Evolutionary conservation across 2,113 vertebrate species (phyloP), one percentile per base, ranked within the genome.

Genomic region (Cettia cetti): DNA sequence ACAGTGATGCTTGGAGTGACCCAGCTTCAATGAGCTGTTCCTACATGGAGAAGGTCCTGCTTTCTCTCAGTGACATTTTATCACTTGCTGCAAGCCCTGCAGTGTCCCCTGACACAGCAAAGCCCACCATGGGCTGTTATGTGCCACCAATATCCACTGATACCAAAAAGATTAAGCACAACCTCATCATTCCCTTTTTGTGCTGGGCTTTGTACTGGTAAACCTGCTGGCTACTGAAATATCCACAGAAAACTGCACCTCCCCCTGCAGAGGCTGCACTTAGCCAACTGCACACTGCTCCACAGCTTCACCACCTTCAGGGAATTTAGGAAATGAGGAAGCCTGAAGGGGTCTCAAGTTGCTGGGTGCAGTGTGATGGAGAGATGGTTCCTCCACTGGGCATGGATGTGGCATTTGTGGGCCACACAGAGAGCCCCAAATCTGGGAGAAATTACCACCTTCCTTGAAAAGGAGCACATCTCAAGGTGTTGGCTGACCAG

Each of bases 21-120:
- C 40, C 77, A 79, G 9, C 52, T 91, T 49, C 31, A 31, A 12
- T 0, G 0, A 83, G 33, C 24, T 50, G 4, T 23, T 86, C 68
- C 40, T 56, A 8, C 0, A 0, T 5, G 17, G 27, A 27, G 35
- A 81, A 33, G 31, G 24, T 52, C 24, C 40, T 3, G 0, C 42
- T 44, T 42, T 56, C 52, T 59, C 54, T 33, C 33, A 23, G 53
- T 12, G 17, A 15, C 40, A 77, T 65, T 94, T 82, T 60, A 39
- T 30, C 57, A 22, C 57, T 59, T 66, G 13, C 44, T 71, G 30
- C 20, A 63, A 71, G 70, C 15, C 57, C 35, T 78, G 23, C 35
- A 40, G 15, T 27, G 16, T 56, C 45, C 27, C 24, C 24, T 56
- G 54, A 30, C 15, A 39, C 27, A 71, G 49, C 42, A 83, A 72